Base-by-base conservation (phyloP, 1,140 invertebrate genomes). In the Lethrus apterus region DNA sequence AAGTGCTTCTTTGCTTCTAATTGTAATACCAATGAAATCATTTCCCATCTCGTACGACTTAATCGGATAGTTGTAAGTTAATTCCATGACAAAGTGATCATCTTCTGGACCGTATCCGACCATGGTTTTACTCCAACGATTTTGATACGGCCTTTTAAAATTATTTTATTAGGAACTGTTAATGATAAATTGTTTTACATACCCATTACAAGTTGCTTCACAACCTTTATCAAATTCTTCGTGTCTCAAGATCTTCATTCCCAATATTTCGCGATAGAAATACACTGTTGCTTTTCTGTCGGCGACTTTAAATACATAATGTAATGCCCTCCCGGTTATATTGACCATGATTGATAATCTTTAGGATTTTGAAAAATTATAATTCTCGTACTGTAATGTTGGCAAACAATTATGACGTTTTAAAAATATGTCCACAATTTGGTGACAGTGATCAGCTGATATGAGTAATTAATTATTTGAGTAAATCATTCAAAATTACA, bases 91-190 rank as follows among this genome's bases (percentile, higher is more conserved):
- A 79, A 98, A 99, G 69, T 98, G 88, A 38, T 78, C 76, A 59
- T 94, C 87, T 71, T 99, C 96, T 5, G 86, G 80, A 1, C 95
- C 95, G 76, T 96, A 99, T 8, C 95, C 96, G 34, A 98, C 79
- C 95, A 99, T 99, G 0, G 96, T 98, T 72, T 99, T 99, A 61
- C 91, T 96, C 96, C 96, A 99, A 54, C 89, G 84, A 55, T 93
- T 94, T 63, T 90, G 89, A 72, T 97, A 98, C 11, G 93, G 93
- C 29, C 91, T 92, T 60, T 36, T 68, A 73, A 65, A 53, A 42
- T 13, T n/a, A 29, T 26, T 20, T 42, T 8, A 19, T 30, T 7
- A 18, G 13, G 29, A 2, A 1, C 14, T 7, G 24, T 26, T 21
- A 11, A n/a, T 10, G 15, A 20, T 38, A 11, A 8, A 23, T n/a